Evolutionary conservation across 2,888 invertebrate species (phyloP).

Genomic region (Seira sanloemensis): DNA sequence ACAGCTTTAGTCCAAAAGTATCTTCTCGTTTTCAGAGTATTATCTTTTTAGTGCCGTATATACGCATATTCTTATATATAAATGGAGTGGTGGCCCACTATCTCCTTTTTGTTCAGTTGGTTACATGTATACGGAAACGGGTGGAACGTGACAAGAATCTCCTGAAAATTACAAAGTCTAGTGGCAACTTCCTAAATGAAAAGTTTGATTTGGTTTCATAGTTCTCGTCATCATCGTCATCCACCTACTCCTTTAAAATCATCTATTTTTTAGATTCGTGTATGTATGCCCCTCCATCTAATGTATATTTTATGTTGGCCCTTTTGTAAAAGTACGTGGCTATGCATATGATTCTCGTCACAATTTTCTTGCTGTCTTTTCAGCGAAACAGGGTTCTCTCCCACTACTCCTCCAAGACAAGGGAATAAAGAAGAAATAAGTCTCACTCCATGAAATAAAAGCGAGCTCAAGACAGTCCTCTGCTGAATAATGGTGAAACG

Average conservation of each 20-base stretch:
- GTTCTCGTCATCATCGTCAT: constrained; percentile 23
- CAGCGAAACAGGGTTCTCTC: not conserved
- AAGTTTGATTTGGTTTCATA: constrained; percentile 64
- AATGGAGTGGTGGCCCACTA: not conserved
- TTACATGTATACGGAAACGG: constrained; percentile 49
- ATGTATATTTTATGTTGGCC: constrained; percentile 13
- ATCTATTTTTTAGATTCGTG: constrained; percentile 15
- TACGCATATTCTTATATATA: not conserved
- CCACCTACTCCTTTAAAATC: constrained; percentile 14
- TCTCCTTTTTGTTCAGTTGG: constrained; percentile 1
- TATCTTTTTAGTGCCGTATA: not conserved
- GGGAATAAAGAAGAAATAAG: not conserved
- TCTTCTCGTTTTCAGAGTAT: constrained; percentile 24
- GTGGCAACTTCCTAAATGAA: constrained; percentile 58
- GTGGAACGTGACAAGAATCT: constrained; percentile 62
- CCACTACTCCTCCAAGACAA: not conserved
- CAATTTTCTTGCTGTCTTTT: not conserved
- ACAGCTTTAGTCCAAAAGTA: constrained; percentile 31
- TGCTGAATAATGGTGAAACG: not conserved
- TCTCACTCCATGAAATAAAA: not conserved
- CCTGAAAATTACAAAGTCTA: constrained; percentile 59
- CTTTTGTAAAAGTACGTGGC: not conserved
- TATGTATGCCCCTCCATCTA: constrained; percentile 24
- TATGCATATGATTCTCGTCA: not conserved
- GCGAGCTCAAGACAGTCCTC: not conserved